These are phyloP conservation scores for Drosophila barbarae DNA, from an alignment of 2,888 invertebrate genomes.

Conservation along the genomic window DNA sequence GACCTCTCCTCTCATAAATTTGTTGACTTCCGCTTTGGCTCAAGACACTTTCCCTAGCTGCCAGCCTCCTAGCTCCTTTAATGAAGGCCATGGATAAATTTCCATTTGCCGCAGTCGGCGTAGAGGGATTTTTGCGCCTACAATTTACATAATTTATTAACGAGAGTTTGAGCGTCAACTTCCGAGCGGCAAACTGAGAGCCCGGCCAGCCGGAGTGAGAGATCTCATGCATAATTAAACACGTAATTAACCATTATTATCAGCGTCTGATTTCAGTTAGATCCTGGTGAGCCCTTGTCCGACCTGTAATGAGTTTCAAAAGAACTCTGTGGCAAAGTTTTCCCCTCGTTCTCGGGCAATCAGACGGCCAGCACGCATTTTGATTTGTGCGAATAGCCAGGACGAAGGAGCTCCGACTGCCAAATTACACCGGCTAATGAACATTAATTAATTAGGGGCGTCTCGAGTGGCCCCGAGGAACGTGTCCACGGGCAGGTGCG, in stretches of 20 bases:
- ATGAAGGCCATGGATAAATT: slow-evolving; percentile 56
- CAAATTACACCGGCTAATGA: slow-evolving; percentile 57
- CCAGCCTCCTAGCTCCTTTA: slow-evolving; percentile 1
- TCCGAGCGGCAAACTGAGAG: slow-evolving; percentile 52
- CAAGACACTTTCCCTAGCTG: slow-evolving; percentile 52
- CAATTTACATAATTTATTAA: slow-evolving; percentile 72
- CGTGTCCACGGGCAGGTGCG: slow-evolving; percentile 50
- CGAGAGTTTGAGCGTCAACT: slow-evolving; percentile 71
- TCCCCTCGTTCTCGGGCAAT: slow-evolving; percentile 43
- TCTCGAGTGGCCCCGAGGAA: slow-evolving; percentile 31
- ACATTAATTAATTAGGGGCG: slow-evolving; percentile 65
- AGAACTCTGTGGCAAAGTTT: slow-evolving; percentile 57
- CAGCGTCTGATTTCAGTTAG: slow-evolving; percentile 68
- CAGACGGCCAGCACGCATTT: slow-evolving; percentile 56
- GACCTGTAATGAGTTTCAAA: slow-evolving; percentile 63
- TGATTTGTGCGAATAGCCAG: slow-evolving; percentile 59
- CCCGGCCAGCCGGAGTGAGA: slow-evolving; percentile 30
- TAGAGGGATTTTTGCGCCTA: slow-evolving; percentile 62
- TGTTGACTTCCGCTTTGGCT: slow-evolving; percentile 60
- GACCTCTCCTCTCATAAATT: slow-evolving; percentile 50
- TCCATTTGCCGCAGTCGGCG: slow-evolving; percentile 36
- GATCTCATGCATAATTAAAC: slow-evolving; percentile 71
- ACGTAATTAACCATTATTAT: slow-evolving; percentile 75
- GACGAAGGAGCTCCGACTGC: slow-evolving; percentile 30
- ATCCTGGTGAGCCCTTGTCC: slow-evolving; percentile 39